Evolutionary conservation across 2,888 invertebrate genomes (phyloP), one percentile per base, ranked within the genome.

Genomic region (Nomada flava): DNA sequence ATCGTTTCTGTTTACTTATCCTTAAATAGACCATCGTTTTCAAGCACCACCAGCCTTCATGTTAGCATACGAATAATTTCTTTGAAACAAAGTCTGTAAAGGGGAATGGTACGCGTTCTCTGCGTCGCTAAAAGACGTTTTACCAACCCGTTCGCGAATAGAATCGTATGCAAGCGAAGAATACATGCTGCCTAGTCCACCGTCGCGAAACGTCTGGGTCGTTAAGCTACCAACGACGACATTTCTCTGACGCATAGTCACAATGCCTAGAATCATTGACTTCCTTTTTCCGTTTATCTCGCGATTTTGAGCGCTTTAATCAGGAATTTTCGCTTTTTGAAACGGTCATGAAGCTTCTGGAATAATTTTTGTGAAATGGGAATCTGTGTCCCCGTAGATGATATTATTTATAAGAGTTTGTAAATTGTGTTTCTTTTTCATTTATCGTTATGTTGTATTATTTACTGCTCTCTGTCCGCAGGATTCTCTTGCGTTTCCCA

Each of bases 181-280:
- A 81, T 81, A 67, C 53, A 64, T 53, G 63, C 44, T 59, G 79
- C 78, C 75, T 76, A 81, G 78, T 72, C 68, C 73, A 69, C 83
- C 85, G 80, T 87, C 82, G 82, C 77, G 88, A 87, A 88, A 89
- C 79, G 83, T 83, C 78, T 80, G 73, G 72, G 82, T 87, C 75
- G 83, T 89, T 86, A 86, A 86, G 87, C 84, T 63, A 79, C 74
- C 53, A 81, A 70, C 79, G 72, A 55, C 50, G 80, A 80, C 80
- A 84, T 86, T 89, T 89, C 36, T 85, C 85, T 88, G 83, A 77
- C 80, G 73, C 76, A 69, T 69, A 70, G 84, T 75, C 77, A 55
- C 68, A 79, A 82, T 86, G 84, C 83, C 85, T 86, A 42, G 64
- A 68, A 73, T 69, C 68, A 57, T 65, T 26, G 13, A 60, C 44